Base-by-base conservation (phyloP, 2,797 vertebrate species). In the Hozukius guyotensis region DNA sequence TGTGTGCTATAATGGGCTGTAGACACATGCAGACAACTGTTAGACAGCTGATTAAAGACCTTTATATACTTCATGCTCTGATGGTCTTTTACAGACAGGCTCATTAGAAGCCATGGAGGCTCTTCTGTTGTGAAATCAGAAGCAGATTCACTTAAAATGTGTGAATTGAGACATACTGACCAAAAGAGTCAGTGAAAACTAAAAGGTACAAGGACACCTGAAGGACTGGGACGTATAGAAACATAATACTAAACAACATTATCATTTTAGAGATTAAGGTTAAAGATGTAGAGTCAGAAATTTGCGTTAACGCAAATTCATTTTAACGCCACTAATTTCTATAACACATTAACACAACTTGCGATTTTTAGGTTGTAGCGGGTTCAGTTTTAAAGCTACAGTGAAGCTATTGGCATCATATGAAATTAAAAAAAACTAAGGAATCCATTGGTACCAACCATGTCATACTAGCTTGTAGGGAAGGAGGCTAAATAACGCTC, bases 31-130 rank as follows among this genome's bases (percentile, higher is more conserved):
- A 68, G 61, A 74, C 46, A 34, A 64, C 53, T 78, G 76, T 85
- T 29, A 46, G 80, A 78, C 73, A 72, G 78, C 75, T 77, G 87
- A 92, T 88, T 89, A 77, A 77, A 72, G 77, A 46, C 71, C 42
- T 82, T 77, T 65, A 78, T 60, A 65, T 79, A 72, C 67, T 76
- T 82, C 75, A 86, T 32, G 86, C 83, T 84, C 87, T 12, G 72
- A 68, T 88, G 80, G 73, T 80, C 27, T 38, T 77, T 61, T 11
- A 63, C 59, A 67, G 72, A 71, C 64, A 7, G 13, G 18, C 67
- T 82, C 78, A 89, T 88, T 85, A 84, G 69, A 36, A 79, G 56
- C 79, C 84, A 52, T 74, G 52, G 73, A 61, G 77, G 74, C 10
- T 34, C 27, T 42, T 70, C 65, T 73, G 60, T 25, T 67, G 80